These are phyloP conservation scores for Emydocephalus ijimae DNA, from an alignment of 2,113 vertebrate species.

Conservation along the genomic window DNA sequence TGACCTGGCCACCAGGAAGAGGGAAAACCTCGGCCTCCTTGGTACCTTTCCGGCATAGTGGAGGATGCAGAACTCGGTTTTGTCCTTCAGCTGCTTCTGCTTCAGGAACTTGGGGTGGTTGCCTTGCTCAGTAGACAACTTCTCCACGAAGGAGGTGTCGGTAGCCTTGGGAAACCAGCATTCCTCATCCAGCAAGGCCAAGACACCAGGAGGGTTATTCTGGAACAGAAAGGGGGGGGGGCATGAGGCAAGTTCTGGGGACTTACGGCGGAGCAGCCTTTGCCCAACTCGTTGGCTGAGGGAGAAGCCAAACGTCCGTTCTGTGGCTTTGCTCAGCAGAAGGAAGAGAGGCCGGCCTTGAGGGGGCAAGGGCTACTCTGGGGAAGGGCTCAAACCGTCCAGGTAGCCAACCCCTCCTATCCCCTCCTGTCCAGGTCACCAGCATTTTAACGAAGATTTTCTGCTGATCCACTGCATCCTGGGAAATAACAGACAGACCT, in stretches of 20 bases:
- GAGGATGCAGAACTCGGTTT: constrained; percentile 92
- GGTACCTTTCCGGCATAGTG: constrained; percentile 93
- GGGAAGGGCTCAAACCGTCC: neutral
- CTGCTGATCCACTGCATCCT: neutral
- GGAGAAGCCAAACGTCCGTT: neutral
- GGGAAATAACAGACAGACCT: neutral
- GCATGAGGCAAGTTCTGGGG: neutral
- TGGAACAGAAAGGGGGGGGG: constrained; percentile 53
- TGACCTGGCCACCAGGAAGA: neutral
- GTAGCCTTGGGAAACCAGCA: constrained; percentile 99
- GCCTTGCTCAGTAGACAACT: constrained; percentile 84
- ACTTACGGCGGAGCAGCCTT: neutral
- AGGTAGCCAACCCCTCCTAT: neutral
- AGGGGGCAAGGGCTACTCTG: no score
- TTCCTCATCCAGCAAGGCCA: constrained; percentile 95
- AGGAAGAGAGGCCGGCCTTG: neutral
- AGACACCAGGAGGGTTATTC: constrained; percentile 94
- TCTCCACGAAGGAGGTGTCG: constrained; percentile 94
- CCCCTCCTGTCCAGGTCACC: neutral
- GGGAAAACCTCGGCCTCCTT: neutral
- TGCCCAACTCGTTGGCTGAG: neutral
- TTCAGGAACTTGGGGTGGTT: constrained; percentile 94
- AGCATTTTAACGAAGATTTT: neutral
- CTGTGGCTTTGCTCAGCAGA: neutral
- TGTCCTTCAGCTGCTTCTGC: constrained; percentile 94